Conservation (phyloP, 2,888 invertebrate species). For the Agriopis aurantiaria region DNA sequence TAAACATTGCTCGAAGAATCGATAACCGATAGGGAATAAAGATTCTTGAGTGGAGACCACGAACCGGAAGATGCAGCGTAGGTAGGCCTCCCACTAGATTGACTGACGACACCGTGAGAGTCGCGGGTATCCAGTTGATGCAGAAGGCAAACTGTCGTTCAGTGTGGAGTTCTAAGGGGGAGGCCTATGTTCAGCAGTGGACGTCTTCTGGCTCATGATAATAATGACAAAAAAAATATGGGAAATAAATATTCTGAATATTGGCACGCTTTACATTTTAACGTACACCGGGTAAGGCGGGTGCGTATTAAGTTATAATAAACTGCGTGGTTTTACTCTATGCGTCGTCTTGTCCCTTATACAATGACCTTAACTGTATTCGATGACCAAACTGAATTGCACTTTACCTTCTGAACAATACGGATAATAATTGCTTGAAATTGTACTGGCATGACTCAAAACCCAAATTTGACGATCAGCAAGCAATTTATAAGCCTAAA, state of each 20-base stretch:
- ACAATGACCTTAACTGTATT: slow-evolving; percentile 49
- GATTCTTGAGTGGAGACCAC: too few species aligned
- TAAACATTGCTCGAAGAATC: too few species aligned
- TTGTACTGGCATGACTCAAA: neutral
- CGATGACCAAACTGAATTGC: neutral
- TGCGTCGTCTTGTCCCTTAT: slow-evolving; percentile 56
- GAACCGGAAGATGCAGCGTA: too few species aligned
- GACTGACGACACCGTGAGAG: too few species aligned
- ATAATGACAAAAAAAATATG: too few species aligned
- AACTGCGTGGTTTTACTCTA: slow-evolving; percentile 71
- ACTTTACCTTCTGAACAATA: neutral
- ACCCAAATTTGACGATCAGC: neutral
- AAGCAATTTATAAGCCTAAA: slow-evolving; percentile 5
- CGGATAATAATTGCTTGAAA: neutral
- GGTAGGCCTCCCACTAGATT: too few species aligned
- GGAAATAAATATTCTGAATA: neutral
- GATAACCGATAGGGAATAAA: too few species aligned
- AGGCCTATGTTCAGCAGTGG: too few species aligned
- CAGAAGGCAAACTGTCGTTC: too few species aligned
- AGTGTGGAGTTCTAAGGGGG: too few species aligned
- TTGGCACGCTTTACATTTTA: slow-evolving; percentile 55
- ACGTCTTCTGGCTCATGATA: too few species aligned
- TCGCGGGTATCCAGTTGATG: too few species aligned
- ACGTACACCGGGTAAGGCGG: slow-evolving; percentile 62
- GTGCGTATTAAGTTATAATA: slow-evolving; percentile 83